Conservation (phyloP, 2,888 invertebrate species). For the Dusona sp. region DNA sequence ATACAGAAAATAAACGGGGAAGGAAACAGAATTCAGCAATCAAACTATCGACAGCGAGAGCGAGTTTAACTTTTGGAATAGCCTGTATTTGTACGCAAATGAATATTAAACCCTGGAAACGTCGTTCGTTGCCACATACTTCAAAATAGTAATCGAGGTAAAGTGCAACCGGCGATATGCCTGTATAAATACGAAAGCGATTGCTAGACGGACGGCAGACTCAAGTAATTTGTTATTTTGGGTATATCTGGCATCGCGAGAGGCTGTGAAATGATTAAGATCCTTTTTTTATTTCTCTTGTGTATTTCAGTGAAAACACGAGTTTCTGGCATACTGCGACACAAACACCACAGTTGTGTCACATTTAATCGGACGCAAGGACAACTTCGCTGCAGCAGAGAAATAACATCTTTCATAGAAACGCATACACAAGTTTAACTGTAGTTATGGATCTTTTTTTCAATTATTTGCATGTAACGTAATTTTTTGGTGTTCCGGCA, state of each 20-base stretch:
- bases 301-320: constrained; percentile 33
- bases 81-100: background rate
- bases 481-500: background rate
- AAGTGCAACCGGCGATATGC: constrained; percentile 15
- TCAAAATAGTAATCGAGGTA: constrained; percentile 48
- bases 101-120: background rate
- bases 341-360: background rate
- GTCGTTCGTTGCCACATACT: constrained; percentile 15
- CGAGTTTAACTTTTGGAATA: background rate
- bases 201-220: constrained; percentile 47
- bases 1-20: background rate
- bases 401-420: background rate
- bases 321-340: background rate
- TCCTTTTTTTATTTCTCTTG: constrained; percentile 19
- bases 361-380: constrained; percentile 3
- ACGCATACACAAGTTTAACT: background rate
- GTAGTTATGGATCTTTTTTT: too few relatives aligned
- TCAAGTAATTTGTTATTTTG: constrained; percentile 49
- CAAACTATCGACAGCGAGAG: background rate
- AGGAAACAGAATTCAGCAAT: background rate
- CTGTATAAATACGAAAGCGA: constrained; percentile 8
- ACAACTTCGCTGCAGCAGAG: background rate
- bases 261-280: constrained; percentile 16
- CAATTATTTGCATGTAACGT: too few relatives aligned
- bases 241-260: constrained; percentile 45